These are phyloP conservation scores for Maniola hyperantus DNA, from an alignment of 2,888 invertebrate species.

Conservation along the genomic window DNA sequence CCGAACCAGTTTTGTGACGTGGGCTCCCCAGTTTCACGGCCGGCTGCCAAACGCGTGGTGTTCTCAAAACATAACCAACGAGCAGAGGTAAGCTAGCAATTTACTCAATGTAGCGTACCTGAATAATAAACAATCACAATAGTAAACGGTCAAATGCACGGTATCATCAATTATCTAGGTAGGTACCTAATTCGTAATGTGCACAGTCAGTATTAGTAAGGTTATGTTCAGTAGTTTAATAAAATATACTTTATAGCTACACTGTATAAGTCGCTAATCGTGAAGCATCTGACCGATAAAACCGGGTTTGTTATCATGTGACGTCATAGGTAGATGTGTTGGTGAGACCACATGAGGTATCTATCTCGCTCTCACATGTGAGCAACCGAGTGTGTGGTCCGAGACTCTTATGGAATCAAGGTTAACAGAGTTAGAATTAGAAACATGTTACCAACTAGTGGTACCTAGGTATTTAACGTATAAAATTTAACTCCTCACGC, in stretches of 20 bases:
- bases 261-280: conserved; percentile 28
- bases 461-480: neutral
- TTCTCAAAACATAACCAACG: neutral
- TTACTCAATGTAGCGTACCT: neutral
- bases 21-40: neutral
- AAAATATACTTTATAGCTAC: neutral
- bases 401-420: neutral
- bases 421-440: conserved; percentile 1
- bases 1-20: conserved; percentile 18
- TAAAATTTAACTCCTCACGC: too few relatives aligned
- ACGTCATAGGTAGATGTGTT: conserved; percentile 25
- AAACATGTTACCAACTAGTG: conserved; percentile 3
- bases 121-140: neutral
- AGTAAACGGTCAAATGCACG: neutral
- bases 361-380: conserved; percentile 15
- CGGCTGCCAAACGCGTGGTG: conserved; percentile 4
- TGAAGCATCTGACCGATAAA: conserved; percentile 28
- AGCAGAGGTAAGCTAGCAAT: conserved; percentile 1
- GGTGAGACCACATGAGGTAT: conserved; percentile 23
- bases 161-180: neutral
- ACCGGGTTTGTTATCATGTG: conserved; percentile 24
- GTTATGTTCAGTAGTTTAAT: neutral
- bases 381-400: neutral
- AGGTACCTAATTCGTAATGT: neutral
- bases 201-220: neutral